These are phyloP conservation scores for Drosophila azteca DNA, from an alignment of 1,140 invertebrate genomes.

Conservation along the genomic window DNA sequence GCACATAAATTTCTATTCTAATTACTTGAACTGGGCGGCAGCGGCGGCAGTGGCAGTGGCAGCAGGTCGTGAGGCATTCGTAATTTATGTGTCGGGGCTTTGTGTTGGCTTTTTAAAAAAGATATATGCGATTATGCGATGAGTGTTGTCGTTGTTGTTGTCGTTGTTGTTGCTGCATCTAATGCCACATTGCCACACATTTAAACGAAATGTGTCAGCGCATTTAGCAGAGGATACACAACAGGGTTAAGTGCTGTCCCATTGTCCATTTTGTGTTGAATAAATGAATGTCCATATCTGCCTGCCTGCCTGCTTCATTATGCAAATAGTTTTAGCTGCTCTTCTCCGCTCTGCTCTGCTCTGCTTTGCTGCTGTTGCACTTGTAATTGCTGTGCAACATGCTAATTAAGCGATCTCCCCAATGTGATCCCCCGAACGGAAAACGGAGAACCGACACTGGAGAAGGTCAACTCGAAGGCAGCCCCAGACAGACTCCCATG, in stretches of 20 bases:
- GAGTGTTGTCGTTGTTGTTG: constrained; percentile 13
- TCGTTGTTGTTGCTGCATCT: constrained; percentile 38
- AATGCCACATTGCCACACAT: constrained; percentile 40
- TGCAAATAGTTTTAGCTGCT: constrained; percentile 47
- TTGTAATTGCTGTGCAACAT: constrained; percentile 56
- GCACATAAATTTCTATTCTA: constrained; percentile 78
- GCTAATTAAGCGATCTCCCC: constrained; percentile 65
- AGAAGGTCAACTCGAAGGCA: constrained; percentile 37
- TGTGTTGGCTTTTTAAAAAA: constrained; percentile 55
- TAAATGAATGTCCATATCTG: background rate
- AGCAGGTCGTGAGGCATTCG: constrained; percentile 39
- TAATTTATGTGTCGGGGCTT: constrained; percentile 65
- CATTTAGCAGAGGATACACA: constrained; percentile 2
- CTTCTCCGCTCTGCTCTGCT: constrained; percentile 1
- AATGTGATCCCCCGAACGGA: background rate
- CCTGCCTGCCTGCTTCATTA: constrained; percentile 52
- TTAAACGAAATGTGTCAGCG: constrained; percentile 58
- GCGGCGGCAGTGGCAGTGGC: too few species aligned
- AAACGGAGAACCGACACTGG: background rate
- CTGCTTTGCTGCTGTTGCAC: constrained; percentile 41
- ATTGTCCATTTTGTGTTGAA: constrained; percentile 39
- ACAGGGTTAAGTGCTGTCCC: constrained; percentile 30
- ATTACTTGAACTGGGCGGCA: constrained; percentile 40
- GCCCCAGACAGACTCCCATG: constrained; percentile 1
- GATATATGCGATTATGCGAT: constrained; percentile 57